These are phyloP conservation scores for Papilio elwesi DNA, from an alignment of 2,888 invertebrate genomes.

Conservation along the genomic window DNA sequence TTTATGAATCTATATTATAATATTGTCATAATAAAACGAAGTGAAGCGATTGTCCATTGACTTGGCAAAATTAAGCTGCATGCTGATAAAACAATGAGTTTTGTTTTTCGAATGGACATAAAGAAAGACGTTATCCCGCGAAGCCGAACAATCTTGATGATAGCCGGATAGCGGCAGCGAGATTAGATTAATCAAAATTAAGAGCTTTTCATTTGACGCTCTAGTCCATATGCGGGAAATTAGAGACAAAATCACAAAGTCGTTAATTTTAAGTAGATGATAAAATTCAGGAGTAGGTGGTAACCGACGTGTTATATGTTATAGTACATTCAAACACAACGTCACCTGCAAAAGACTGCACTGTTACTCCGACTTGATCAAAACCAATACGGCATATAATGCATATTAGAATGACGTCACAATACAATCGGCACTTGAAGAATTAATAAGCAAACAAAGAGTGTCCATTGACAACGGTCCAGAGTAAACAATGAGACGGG, in stretches of 20 bases:
- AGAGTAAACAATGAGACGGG: slow-evolving; percentile 30
- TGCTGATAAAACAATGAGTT: slow-evolving; percentile 7
- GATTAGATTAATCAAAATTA: background rate
- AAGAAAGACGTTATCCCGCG: background rate
- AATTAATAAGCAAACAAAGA: slow-evolving; percentile 36
- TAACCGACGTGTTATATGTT: background rate
- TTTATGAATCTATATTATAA: slow-evolving; percentile 41
- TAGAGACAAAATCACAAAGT: no score
- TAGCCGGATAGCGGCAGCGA: background rate
- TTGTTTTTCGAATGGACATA: slow-evolving; percentile 8
- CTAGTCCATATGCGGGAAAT: no score
- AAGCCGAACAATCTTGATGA: background rate
- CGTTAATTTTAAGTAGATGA: background rate
- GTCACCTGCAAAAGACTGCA: background rate
- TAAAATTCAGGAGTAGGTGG: background rate
- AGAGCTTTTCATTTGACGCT: background rate
- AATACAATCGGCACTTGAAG: slow-evolving; percentile 24
- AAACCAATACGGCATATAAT: slow-evolving; percentile 20
- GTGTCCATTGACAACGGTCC: slow-evolving; percentile 29
- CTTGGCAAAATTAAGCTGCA: slow-evolving; percentile 2
- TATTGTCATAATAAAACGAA: slow-evolving; percentile 16
- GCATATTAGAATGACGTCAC: slow-evolving; percentile 30
- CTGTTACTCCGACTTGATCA: slow-evolving; percentile 3
- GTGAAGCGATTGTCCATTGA: slow-evolving; percentile 14
- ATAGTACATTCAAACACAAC: background rate